phyloP scores from a whole-genome alignment of 2,113 vertebrate genomes.

The Redunca redunca region DNA sequence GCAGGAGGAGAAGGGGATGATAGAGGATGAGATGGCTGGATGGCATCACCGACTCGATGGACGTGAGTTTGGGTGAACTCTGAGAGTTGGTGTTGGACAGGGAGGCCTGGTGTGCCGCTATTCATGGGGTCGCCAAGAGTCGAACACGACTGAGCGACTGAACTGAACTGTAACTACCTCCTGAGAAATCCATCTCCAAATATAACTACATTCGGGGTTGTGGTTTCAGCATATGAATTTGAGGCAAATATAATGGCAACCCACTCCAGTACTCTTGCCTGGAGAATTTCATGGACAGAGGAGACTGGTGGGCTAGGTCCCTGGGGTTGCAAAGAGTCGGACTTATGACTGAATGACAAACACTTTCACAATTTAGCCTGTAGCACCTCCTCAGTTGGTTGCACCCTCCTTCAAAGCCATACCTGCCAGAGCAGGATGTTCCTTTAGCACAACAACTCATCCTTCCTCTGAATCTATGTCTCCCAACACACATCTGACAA shows the following conservation, averaged over 20 bases:
- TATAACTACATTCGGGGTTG: background rate
- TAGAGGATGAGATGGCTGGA: too few relatives aligned
- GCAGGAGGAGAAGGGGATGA: too few relatives aligned
- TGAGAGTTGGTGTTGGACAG: too few relatives aligned
- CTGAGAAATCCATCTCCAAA: background rate
- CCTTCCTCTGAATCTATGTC: background rate
- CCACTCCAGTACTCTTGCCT: background rate
- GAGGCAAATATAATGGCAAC: background rate
- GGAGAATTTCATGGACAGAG: background rate
- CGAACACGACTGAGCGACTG: too few relatives aligned
- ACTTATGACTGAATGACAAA: background rate
- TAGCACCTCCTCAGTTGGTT: background rate
- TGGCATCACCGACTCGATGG: too few relatives aligned
- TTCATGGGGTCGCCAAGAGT: too few relatives aligned
- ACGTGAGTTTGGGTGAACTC: too few relatives aligned
- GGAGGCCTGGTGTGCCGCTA: too few relatives aligned
- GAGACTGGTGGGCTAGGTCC: background rate
- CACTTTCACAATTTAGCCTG: background rate
- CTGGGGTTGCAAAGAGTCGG: background rate
- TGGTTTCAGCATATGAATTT: background rate
- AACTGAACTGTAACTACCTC: background rate
- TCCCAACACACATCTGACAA: background rate
- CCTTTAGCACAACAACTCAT: background rate
- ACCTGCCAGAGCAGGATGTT: background rate
- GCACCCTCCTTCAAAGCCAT: background rate